Conservation (phyloP, 2,888 invertebrate genomes). For the Trichopoda pennipes region DNA sequence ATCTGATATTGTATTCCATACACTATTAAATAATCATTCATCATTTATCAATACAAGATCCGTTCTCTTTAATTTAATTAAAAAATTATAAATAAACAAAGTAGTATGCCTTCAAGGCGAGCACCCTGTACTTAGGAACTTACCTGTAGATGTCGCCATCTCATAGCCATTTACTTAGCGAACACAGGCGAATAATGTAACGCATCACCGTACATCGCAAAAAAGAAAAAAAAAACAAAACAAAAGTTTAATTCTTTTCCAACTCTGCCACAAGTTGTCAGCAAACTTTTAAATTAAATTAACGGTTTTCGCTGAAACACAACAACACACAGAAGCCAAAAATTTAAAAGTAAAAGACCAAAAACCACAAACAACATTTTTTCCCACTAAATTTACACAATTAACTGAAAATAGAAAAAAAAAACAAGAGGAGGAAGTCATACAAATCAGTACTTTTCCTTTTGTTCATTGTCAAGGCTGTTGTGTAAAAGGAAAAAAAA, state of each 20-base stretch:
- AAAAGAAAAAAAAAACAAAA: background rate
- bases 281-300: constrained; percentile 48
- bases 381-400: constrained; percentile 11
- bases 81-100: no score
- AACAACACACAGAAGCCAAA: background rate
- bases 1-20: no score
- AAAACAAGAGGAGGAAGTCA: constrained; percentile 32
- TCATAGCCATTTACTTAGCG: no score
- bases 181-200: no score
- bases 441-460: constrained; percentile 50
- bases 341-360: constrained; percentile 13
- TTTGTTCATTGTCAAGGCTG: constrained; percentile 52
- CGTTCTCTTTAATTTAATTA: no score
- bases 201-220: no score
- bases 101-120: no score
- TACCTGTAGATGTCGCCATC: no score
- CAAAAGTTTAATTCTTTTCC: background rate
- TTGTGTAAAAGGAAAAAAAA: background rate
- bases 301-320: constrained; percentile 4
- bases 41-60: no score
- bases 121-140: no score
- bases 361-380: constrained; percentile 21
- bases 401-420: background rate
- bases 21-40: no score
- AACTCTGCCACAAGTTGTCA: background rate